Base-by-base conservation (phyloP, 1,140 invertebrate species). In the Heliconius eleuchia region DNA sequence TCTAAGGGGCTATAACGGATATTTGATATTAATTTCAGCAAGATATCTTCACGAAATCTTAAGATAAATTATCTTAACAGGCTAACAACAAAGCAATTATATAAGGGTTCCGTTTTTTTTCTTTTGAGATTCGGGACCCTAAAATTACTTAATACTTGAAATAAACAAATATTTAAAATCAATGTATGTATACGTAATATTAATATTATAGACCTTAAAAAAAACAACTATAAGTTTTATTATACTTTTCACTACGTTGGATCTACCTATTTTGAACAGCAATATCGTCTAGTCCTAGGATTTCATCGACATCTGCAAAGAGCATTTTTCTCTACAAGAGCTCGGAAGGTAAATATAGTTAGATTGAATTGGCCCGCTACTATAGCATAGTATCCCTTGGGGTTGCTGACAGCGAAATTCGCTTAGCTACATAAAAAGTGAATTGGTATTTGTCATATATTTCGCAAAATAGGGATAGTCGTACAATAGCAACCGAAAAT, bases 391-490 rank as follows among this genome's bases (percentile, higher is more conserved):
- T 37, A 55, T 74, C 74, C 60, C 60, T 39, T 42, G 74, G 55
- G 74, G 60, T 71, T 71, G 7, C 37, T 70, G 34, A 76, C 74
- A 76, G 74, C 57, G 60, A 76, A 76, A 76, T 70, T 76, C 74
- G 60, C 39, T 76, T 57, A 76, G 60, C 57, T 60, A 37, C 27
- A 71, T n/a, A 72, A 42, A 39, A 76, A 55, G 23, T 60, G 57
- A 37, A 66, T 30, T 66, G 60, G 60, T 66, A 13, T 30, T 66
- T 27, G 60, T 66, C 60, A 66, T 66, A 66, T 66, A 27, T 66
- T 30, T 66, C 19, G 11, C 23, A 30, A 66, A 66, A 66, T 57
- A 57, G 55, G n/a, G 19, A n/a, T 1, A 57, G 55, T n/a, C 5
- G 34, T 37, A 37, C 34, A 37, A 37, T 27, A 60, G 57, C 19